A percentile compares a stretch with the other conserved stretches of the same genome.
phyloP scores from a whole-genome alignment of 2,888 invertebrate species.

The Ochropleura leucogaster region DNA sequence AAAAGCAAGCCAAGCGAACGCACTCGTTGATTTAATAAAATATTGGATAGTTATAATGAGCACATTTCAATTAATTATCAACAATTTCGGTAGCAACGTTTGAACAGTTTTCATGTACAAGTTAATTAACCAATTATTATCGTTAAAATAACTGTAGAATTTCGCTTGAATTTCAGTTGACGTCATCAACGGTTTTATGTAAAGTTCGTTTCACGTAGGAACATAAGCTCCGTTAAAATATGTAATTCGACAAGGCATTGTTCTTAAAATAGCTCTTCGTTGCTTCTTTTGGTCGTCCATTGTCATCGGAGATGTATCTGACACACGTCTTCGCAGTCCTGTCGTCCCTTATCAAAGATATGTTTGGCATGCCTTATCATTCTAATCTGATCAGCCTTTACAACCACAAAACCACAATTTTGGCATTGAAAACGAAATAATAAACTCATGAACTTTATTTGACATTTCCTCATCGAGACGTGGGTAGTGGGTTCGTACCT shows the following conservation, averaged over 20 bases:
- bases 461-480: conserved; percentile 60
- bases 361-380: conserved; percentile 38
- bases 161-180: background rate
- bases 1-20: background rate
- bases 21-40: background rate
- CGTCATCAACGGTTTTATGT: conserved; percentile 9
- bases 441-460: conserved; percentile 55
- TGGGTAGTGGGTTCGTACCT: conserved; percentile 7
- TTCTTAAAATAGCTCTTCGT: conserved; percentile 49
- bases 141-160: conserved; percentile 3
- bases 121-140: conserved; percentile 17
- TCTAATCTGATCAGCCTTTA: conserved; percentile 49
- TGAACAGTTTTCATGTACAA: conserved; percentile 17
- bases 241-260: conserved; percentile 29
- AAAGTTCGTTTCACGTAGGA: background rate
- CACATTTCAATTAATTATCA: conserved; percentile 27
- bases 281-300: conserved; percentile 34
- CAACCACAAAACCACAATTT: conserved; percentile 31
- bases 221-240: conserved; percentile 14
- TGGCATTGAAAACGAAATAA: conserved; percentile 43
- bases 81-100: conserved; percentile 11
- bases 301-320: conserved; percentile 41
- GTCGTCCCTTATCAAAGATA: conserved; percentile 42
- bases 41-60: conserved; percentile 6
- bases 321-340: conserved; percentile 31